Evolutionary conservation across 2,888 invertebrate genomes (phyloP).

Genomic region (Chrysomela aeneicollis): DNA sequence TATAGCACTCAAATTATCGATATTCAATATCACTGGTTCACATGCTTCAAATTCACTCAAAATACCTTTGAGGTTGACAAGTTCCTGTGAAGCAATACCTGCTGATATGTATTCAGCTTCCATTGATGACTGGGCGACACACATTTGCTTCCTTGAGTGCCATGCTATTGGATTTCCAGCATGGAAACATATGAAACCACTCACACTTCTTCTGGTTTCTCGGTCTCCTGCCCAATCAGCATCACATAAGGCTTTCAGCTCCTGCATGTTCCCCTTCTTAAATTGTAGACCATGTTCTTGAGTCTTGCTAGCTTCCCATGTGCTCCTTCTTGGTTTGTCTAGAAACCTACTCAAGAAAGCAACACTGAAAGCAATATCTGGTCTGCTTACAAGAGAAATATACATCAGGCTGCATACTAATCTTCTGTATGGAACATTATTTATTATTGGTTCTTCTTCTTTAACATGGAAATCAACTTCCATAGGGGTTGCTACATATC

Average conservation of each 20-base stretch:
- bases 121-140: constrained; percentile 38
- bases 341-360: constrained; percentile 21
- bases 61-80: constrained; percentile 15
- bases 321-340: background rate
- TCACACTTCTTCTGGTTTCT: constrained; percentile 36
- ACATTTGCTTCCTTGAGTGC: constrained; percentile 41
- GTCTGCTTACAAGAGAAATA: constrained; percentile 18
- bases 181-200: constrained; percentile 38
- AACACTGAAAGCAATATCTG: constrained; percentile 18
- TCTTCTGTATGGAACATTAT: constrained; percentile 24
- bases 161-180: constrained; percentile 38
- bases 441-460: constrained; percentile 14
- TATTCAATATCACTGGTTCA: constrained; percentile 23
- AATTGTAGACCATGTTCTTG: constrained; percentile 24
- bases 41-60: constrained; percentile 18
- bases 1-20: constrained; percentile 28
- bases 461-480: constrained; percentile 32
- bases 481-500: constrained; percentile 30
- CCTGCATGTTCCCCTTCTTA: constrained; percentile 18
- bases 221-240: constrained; percentile 38
- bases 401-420: constrained; percentile 27
- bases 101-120: constrained; percentile 37
- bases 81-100: constrained; percentile 15
- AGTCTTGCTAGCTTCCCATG: constrained; percentile 29
- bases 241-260: constrained; percentile 27